These are phyloP conservation scores for Paedocypris sp. DNA, from an alignment of 2,113 vertebrate genomes.

Conservation along the genomic window DNA sequence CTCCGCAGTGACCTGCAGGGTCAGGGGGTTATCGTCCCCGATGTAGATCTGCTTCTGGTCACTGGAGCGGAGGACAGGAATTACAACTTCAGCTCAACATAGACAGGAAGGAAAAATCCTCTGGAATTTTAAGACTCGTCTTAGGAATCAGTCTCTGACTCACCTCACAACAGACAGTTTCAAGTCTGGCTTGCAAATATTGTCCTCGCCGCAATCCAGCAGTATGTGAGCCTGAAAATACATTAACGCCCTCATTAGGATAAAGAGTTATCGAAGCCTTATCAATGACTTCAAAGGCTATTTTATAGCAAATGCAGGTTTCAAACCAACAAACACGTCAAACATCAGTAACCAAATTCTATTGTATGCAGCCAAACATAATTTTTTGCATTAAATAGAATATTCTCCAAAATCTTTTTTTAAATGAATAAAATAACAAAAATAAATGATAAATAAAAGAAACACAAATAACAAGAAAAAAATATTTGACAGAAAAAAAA, in stretches of 20 bases:
- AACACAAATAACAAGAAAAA: too few species aligned
- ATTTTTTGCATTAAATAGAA: too few species aligned
- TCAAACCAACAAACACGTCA: too few species aligned
- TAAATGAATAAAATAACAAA: too few species aligned
- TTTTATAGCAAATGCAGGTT: not conserved
- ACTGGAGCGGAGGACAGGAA: slow-evolving; percentile 42
- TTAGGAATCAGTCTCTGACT: slow-evolving; percentile 2
- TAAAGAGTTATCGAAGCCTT: not conserved
- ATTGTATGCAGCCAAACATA: too few species aligned
- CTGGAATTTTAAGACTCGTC: not conserved
- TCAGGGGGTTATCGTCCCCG: slow-evolving; percentile 88
- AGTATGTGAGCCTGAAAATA: slow-evolving; percentile 78
- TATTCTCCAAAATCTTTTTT: too few species aligned
- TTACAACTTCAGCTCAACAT: not conserved
- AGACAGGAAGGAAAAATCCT: not conserved
- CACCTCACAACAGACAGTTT: slow-evolving; percentile 77
- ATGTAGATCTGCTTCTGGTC: slow-evolving; percentile 86
- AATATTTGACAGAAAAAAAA: too few species aligned
- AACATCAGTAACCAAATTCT: too few species aligned
- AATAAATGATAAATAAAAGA: too few species aligned
- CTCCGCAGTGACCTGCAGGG: slow-evolving; percentile 71
- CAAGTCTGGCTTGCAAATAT: slow-evolving; percentile 88
- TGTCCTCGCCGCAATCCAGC: slow-evolving; percentile 89
- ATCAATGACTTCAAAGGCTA: not conserved
- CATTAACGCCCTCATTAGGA: too few species aligned